Evolutionary conservation across 2,888 invertebrate species (phyloP).

Genomic region (Vesta saturnalis): DNA sequence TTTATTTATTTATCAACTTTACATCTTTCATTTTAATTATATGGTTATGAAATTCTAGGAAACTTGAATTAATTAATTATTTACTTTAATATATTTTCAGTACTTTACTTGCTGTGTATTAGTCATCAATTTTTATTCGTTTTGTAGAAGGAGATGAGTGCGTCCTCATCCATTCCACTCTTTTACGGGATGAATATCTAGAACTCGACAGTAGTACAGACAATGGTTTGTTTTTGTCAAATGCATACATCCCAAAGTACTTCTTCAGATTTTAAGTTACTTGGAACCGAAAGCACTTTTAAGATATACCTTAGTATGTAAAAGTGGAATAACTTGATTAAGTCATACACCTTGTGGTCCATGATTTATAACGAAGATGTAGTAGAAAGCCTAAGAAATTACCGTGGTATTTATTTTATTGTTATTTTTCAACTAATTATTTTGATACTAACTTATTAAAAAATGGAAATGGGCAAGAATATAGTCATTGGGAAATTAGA

Average conservation of each 20-base stretch:
- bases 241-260: slow-evolving; percentile 63
- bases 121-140: not conserved
- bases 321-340: slow-evolving; percentile 64
- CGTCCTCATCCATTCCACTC: not conserved
- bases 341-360: slow-evolving; percentile 54
- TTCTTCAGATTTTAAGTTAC: slow-evolving; percentile 61
- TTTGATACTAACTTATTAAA: slow-evolving; percentile 64
- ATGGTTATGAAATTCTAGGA: no score
- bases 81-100: no score
- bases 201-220: slow-evolving; percentile 24
- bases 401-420: slow-evolving; percentile 61
- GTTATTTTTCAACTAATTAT: slow-evolving; percentile 57
- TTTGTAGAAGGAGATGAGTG: not conserved
- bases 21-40: no score
- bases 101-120: no score
- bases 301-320: slow-evolving; percentile 64
- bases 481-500: slow-evolving; percentile 59
- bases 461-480: slow-evolving; percentile 64
- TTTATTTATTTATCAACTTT: no score
- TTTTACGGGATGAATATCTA: not conserved
- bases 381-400: slow-evolving; percentile 50
- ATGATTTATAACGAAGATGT: slow-evolving; percentile 47
- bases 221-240: slow-evolving; percentile 58
- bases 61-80: no score
- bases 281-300: slow-evolving; percentile 59